phyloP scores from a whole-genome alignment of 2,113 vertebrate species.

The Hyaena hyaena region DNA sequence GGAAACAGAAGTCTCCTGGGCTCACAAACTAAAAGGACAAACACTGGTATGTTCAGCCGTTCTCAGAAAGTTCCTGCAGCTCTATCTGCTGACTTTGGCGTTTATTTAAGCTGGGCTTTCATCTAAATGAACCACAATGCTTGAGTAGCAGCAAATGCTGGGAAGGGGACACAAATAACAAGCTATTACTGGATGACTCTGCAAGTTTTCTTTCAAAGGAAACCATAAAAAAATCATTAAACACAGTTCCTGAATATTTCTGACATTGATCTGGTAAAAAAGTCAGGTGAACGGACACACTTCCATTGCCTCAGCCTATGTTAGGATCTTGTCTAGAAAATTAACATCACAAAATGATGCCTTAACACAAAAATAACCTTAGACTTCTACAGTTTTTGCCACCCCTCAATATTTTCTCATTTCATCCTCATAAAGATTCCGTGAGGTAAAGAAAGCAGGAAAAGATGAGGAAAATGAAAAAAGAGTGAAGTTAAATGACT shows the following conservation, averaged over 20 bases:
- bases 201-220: background rate
- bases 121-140: background rate
- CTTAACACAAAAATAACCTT: background rate
- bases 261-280: background rate
- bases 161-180: background rate
- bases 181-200: background rate
- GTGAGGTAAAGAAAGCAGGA: background rate
- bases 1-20: background rate
- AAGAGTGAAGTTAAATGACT: background rate
- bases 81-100: too few relatives aligned
- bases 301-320: background rate
- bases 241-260: background rate
- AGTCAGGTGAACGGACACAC: background rate
- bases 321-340: background rate
- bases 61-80: background rate
- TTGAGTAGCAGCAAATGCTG: background rate
- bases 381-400: background rate
- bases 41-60: background rate
- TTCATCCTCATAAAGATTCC: background rate
- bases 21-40: background rate
- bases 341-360: background rate
- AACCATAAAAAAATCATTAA: background rate
- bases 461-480: conserved; percentile 29
- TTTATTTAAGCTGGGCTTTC: background rate
- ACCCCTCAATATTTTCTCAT: background rate